Base-by-base conservation (phyloP, 2,797 vertebrate genomes). In the Sebastes cheni region DNA sequence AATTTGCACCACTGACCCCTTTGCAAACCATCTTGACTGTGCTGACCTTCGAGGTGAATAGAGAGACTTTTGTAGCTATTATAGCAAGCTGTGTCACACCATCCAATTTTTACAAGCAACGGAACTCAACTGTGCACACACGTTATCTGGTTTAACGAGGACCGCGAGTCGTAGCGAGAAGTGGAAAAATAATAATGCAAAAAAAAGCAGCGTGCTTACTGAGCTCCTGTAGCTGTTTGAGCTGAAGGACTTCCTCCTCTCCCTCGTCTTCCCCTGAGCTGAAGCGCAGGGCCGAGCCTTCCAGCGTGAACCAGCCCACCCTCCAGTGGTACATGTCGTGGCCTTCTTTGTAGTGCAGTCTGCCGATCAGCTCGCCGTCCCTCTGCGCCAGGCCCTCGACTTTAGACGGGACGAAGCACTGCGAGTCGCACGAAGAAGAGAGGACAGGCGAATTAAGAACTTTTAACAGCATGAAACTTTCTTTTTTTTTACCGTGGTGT, bases 141-240 rank as follows among this genome's bases (percentile, higher is more conserved):
- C 1, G 13, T 39, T 10, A 29, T 50, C 42, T 23, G 13, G 32
- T 56, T 60, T 60, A 23, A 30, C 2, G 20, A n/a, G n/a, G 14
- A 14, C 12, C 2, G 56, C 22, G 11, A 36, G 55, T 20, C 25
- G 8, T 2, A 9, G 42, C 2, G 14, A 27, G 66, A 50, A 5
- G 36, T 0, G 2, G 9, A 29, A 25, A 65, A 23, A 65, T 1
- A 30, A 27, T 2, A 30, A 29, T n/a, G 23, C 7, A 60, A 34
- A 54, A n/a, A 23, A 27, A 42, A 46, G 42, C 42, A 46, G 12
- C 1, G 2, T 46, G n/a, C 97, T 97, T 96, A 99, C 99, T 99
- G 86, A 99, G 96, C 88, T 99, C 99, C 86, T 99, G 98, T 2
- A 99, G 90, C 82, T 97, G 96, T 90, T 97, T 97, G 82, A 99